These are phyloP conservation scores for Gymnocheta viridis DNA, from an alignment of 2,888 invertebrate genomes.

Conservation along the genomic window DNA sequence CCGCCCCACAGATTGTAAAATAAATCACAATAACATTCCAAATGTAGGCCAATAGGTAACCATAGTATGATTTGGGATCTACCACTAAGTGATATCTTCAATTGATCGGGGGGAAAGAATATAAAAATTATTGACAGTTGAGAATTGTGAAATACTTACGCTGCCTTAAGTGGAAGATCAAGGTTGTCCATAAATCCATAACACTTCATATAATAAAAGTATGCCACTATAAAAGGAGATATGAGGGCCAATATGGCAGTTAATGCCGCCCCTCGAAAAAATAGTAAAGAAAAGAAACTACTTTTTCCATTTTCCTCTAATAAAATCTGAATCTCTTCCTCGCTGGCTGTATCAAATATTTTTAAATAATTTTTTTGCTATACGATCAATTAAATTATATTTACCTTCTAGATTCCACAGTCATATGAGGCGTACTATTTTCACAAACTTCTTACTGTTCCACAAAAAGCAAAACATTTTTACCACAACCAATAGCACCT, in stretches of 20 bases:
- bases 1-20: slow-evolving; percentile 17
- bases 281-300: slow-evolving; percentile 4
- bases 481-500: slow-evolving; percentile 46
- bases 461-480: slow-evolving; percentile 60
- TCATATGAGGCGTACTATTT: slow-evolving; percentile 57
- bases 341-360: neutral
- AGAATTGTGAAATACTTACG: slow-evolving; percentile 41
- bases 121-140: neutral
- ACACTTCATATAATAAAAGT: slow-evolving; percentile 11
- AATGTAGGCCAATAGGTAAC: slow-evolving; percentile 44
- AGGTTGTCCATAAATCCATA: slow-evolving; percentile 29
- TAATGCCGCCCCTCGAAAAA: slow-evolving; percentile 10
- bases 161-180: slow-evolving; percentile 44
- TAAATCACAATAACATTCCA: slow-evolving; percentile 46
- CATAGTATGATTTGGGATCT: slow-evolving; percentile 3
- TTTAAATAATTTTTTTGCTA: neutral
- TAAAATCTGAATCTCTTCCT: slow-evolving; percentile 41
- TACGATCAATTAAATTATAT: neutral
- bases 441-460: slow-evolving; percentile 53
- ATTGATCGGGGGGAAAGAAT: neutral
- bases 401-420: slow-evolving; percentile 58
- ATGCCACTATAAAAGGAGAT: slow-evolving; percentile 28
- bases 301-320: slow-evolving; percentile 53
- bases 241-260: slow-evolving; percentile 27
- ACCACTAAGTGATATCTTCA: slow-evolving; percentile 42